Evolutionary conservation across 1,140 invertebrate species (phyloP).

Genomic region (Sinella curviseta): DNA sequence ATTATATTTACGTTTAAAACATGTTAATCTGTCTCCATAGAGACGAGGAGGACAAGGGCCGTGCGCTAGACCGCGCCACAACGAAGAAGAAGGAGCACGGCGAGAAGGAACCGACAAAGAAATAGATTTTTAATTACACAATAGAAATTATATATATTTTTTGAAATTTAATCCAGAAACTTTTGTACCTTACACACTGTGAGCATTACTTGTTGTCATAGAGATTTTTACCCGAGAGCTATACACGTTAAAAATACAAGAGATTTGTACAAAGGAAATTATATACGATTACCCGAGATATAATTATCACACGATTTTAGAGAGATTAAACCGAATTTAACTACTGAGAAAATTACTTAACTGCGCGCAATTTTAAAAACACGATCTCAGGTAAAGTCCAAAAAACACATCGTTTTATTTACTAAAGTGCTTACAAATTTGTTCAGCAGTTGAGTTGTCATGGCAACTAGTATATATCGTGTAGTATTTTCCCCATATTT

Average conservation of each 20-base stretch:
- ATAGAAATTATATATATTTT: not conserved
- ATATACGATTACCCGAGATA: too few relatives aligned
- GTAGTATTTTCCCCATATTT: too few relatives aligned
- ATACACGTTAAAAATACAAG: too few relatives aligned
- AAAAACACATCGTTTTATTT: not conserved
- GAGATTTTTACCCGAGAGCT: too few relatives aligned
- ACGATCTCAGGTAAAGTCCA: not conserved
- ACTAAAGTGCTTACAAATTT: not conserved
- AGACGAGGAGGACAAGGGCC: not conserved
- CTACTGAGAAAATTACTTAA: not conserved
- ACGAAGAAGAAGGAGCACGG: constrained; percentile 19
- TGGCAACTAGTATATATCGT: not conserved
- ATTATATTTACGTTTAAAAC: not conserved
- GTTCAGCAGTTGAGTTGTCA: not conserved
- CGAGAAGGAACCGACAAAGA: not conserved
- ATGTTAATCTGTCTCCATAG: too few relatives aligned
- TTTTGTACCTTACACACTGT: too few relatives aligned
- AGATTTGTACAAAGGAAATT: too few relatives aligned
- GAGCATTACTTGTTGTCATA: too few relatives aligned
- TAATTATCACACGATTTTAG: too few relatives aligned
- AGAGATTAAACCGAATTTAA: not conserved
- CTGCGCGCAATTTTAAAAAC: not conserved
- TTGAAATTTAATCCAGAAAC: too few relatives aligned
- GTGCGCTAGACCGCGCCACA: not conserved
- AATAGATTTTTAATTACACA: not conserved